A percentile compares a stretch with the other conserved stretches of the same genome.
These are phyloP conservation scores for Percopsis transmontana DNA, from an alignment of 2,113 vertebrate species.

Conservation along the genomic window DNA sequence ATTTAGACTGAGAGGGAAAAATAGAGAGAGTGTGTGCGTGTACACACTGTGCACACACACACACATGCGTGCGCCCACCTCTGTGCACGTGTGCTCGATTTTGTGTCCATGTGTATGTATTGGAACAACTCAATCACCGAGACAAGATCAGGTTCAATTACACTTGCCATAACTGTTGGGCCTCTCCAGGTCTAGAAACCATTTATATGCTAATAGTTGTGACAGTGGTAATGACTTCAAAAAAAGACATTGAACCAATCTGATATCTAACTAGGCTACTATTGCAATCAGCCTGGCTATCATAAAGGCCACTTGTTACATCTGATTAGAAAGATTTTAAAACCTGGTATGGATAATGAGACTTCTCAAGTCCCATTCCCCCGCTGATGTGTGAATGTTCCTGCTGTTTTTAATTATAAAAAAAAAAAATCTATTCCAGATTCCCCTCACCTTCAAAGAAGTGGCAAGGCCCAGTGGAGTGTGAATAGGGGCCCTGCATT, in stretches of 20 bases:
- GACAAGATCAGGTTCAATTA: conserved; percentile 70
- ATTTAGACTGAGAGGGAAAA: not conserved
- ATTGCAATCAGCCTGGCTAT: conserved; percentile 55
- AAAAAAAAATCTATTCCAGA: not conserved
- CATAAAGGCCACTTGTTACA: conserved; percentile 59
- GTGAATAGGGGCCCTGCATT: not conserved
- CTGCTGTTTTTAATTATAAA: not conserved
- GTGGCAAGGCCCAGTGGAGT: not conserved
- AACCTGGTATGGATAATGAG: conserved; percentile 25
- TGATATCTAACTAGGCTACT: conserved; percentile 62
- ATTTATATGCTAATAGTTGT: conserved; percentile 75
- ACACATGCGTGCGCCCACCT: not conserved
- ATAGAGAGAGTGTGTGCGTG: not conserved
- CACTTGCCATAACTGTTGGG: conserved; percentile 67
- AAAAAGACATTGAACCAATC: conserved; percentile 71
- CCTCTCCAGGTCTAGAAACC: conserved; percentile 64
- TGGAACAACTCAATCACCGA: conserved; percentile 65
- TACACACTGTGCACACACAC: not conserved
- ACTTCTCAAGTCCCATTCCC: conserved; percentile 25
- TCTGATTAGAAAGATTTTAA: conserved; percentile 47
- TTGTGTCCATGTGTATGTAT: not conserved
- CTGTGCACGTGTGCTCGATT: conserved; percentile 4
- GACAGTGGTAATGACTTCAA: conserved; percentile 66
- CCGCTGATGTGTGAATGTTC: conserved; percentile 3
- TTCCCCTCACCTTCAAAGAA: not conserved